Conservation (phyloP, 2,888 invertebrate species). For the Leptopterna dolabrata region DNA sequence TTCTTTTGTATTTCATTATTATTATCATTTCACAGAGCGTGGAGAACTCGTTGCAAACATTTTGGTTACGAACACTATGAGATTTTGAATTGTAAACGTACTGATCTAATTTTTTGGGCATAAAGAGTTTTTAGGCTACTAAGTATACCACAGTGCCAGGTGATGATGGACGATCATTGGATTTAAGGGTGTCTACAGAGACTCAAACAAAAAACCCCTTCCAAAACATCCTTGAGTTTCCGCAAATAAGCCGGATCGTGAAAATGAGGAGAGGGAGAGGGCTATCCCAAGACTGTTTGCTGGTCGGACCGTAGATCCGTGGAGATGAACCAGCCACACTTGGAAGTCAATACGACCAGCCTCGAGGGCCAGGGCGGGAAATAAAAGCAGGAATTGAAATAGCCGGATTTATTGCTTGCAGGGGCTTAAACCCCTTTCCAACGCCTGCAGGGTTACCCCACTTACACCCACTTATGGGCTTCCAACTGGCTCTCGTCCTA, state of each 20-base stretch:
- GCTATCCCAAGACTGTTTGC: not conserved
- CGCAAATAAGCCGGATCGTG: not conserved
- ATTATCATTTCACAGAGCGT: too few species aligned
- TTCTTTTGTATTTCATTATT: too few species aligned
- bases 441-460: slow-evolving; percentile 12
- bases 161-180: too few species aligned
- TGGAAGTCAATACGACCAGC: not conserved
- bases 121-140: too few species aligned
- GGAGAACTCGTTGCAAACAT: not conserved
- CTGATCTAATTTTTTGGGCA: too few species aligned
- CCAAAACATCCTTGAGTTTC: too few species aligned
- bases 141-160: too few species aligned
- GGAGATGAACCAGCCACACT: not conserved
- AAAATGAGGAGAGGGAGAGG: not conserved
- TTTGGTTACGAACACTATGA: not conserved
- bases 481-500: slow-evolving; percentile 17
- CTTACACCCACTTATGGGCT: slow-evolving; percentile 43
- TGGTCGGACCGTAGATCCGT: not conserved
- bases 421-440: not conserved
- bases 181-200: too few species aligned
- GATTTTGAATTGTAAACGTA: not conserved
- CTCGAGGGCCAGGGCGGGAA: not conserved
- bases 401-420: slow-evolving; percentile 30
- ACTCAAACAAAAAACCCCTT: too few species aligned
- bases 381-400: slow-evolving; percentile 37